Base-by-base conservation (phyloP, 1,140 invertebrate species). In the Kradibia gibbosae region DNA sequence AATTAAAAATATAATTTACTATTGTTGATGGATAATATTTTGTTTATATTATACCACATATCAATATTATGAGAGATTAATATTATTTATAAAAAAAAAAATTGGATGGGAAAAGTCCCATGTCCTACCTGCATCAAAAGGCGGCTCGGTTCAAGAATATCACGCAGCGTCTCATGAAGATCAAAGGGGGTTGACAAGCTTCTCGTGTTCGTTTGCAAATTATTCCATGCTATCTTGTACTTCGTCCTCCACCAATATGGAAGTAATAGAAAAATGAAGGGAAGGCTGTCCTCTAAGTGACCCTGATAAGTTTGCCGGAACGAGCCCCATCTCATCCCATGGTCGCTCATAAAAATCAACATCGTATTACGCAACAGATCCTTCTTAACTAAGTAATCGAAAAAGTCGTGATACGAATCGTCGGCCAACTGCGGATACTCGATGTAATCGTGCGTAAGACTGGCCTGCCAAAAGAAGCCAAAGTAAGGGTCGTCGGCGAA, bases 341-440 rank as follows among this genome's bases (percentile, higher is more conserved):
- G 95, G 84, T 96, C 95, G 85, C 94, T 95, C 90, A 94, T 94
- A 25, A 95, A 90, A 20, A 95, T 87, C 0, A 96, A 73, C 0
- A 93, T 88, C 0, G 94, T 94, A 22, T 89, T 89, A 45, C 92
- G 89, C 7, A 93, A 81, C 3, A 91, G 73, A 7, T 85, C 83
- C 7, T 88, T 48, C 0, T 80, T 67, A 2, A 55, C 48, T 0
- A 92, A 73, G 55, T 88, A 83, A 11, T 83, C 65, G n/a, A 93
- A 45, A 36, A 91, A 87, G 0, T 86, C 73, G 34, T 84, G 82
- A 28, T 93, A 90, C 0, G 86, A 60, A 1, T 87, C 82, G 77
- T 93, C 93, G 0, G 89, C 92, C 0, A 90, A 80, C 45, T 88
- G 85, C 0, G 92, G 88, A 50, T 90, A 89, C 53, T 92, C 92